Evolutionary conservation across 53 echinoderm and acorn worm genomes (phyloP).

Genomic region (Patiria pectinifera): DNA sequence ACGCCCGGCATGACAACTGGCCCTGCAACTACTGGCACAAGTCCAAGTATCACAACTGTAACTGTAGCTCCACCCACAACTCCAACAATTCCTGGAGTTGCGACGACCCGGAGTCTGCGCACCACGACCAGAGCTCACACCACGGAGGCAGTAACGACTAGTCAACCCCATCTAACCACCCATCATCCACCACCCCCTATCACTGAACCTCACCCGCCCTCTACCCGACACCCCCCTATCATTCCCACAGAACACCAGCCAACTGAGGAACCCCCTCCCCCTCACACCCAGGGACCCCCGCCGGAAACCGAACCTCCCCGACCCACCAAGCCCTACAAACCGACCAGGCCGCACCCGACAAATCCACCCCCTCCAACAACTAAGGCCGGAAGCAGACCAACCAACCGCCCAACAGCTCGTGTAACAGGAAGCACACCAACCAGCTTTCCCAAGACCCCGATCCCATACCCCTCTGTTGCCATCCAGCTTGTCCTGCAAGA

Average conservation of each 20-base stretch:
- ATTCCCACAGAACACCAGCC: background rate
- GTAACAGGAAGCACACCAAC: background rate
- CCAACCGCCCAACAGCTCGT: background rate
- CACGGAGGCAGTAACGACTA: background rate
- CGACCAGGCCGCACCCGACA: constrained; percentile 9
- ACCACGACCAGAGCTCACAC: background rate
- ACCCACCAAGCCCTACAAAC: constrained; percentile 34
- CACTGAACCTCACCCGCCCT: background rate
- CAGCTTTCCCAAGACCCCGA: constrained; percentile 7
- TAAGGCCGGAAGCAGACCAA: background rate
- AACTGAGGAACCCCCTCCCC: constrained; percentile 30
- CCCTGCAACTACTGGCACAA: background rate
- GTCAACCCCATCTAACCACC: background rate
- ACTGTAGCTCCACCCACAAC: background rate
- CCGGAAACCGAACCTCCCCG: constrained; percentile 19
- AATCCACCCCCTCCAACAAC: background rate
- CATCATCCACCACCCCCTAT: background rate
- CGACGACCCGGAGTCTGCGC: background rate
- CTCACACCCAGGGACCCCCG: constrained; percentile 22
- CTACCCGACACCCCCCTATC: constrained; percentile 12
- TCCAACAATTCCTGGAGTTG: background rate
- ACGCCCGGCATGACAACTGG: background rate
- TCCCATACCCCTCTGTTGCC: background rate
- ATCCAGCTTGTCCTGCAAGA: constrained; percentile 38
- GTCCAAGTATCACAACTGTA: background rate